Conservation (phyloP, 1,140 invertebrate species). For the Saxidomus purpurata region DNA sequence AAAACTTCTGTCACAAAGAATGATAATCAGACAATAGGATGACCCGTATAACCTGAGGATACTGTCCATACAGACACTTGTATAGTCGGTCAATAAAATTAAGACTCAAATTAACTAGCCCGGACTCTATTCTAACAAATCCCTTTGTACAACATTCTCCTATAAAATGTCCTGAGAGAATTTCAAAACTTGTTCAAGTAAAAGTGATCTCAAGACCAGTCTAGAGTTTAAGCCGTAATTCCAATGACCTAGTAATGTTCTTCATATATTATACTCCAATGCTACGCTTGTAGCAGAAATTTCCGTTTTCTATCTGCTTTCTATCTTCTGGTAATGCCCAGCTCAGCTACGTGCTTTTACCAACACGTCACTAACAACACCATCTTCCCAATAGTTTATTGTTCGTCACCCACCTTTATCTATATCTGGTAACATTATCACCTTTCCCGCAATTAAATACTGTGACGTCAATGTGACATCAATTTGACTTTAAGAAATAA, state of each 20-base stretch:
- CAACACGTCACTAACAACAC: too few species aligned
- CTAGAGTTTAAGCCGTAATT: neutral
- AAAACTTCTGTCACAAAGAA: neutral
- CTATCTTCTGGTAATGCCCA: too few species aligned
- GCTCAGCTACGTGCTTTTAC: too few species aligned
- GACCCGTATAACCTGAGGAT: conserved; percentile 46
- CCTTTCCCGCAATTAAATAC: too few species aligned
- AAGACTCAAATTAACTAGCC: neutral
- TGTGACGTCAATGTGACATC: too few species aligned
- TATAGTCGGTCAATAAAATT: neutral
- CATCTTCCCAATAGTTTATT: too few species aligned
- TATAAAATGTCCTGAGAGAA: neutral
- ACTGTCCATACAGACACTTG: conserved; percentile 3
- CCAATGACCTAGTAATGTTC: neutral
- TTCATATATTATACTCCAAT: neutral
- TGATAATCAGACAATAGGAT: conserved; percentile 8
- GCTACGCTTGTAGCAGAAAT: too few species aligned
- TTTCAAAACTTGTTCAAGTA: neutral
- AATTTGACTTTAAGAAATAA: too few species aligned
- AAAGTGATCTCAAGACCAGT: neutral
- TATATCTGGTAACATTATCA: too few species aligned
- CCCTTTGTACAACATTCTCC: neutral
- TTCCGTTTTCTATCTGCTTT: too few species aligned
- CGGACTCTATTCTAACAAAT: neutral
- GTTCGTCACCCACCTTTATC: too few species aligned